A percentile compares a stretch with the other conserved stretches of the same genome.
Conservation (phyloP, 2,113 vertebrate genomes). For the Chroicocephalus ridibundus region DNA sequence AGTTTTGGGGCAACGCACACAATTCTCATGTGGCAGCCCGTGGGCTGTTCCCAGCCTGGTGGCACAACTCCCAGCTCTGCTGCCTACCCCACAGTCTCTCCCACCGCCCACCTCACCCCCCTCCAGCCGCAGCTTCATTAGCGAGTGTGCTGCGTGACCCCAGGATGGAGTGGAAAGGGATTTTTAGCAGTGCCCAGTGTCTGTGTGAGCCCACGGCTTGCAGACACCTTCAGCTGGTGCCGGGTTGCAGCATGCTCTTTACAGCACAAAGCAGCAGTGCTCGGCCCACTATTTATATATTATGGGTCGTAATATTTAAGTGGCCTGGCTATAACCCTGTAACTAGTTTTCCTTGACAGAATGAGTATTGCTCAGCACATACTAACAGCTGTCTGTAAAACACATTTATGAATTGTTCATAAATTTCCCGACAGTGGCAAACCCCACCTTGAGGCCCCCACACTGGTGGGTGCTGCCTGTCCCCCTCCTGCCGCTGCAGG, state of each 20-base stretch:
- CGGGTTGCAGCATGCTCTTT: neutral
- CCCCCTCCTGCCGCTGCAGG: slow-evolving; percentile 27
- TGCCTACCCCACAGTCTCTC: neutral
- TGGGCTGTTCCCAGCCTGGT: no score
- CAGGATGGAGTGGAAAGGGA: neutral
- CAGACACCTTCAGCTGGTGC: neutral
- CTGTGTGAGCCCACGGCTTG: neutral
- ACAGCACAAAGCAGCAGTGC: neutral
- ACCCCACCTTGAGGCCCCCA: neutral
- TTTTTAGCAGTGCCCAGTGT: neutral
- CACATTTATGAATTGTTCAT: slow-evolving; percentile 62
- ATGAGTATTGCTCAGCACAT: slow-evolving; percentile 54
- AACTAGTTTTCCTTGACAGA: slow-evolving; percentile 68
- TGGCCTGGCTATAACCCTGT: slow-evolving; percentile 67
- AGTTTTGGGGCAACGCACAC: no score
- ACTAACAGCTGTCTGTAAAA: slow-evolving; percentile 74
- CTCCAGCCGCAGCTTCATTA: neutral
- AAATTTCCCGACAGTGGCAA: slow-evolving; percentile 60
- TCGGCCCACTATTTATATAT: slow-evolving; percentile 66
- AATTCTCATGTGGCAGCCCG: neutral
- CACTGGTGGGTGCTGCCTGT: neutral
- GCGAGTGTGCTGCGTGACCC: accelerated
- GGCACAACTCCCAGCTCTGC: neutral
- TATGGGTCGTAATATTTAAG: slow-evolving; percentile 73
- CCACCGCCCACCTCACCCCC: neutral